These are phyloP conservation scores for Papilio protenor DNA, from an alignment of 2,888 invertebrate species.

Conservation along the genomic window DNA sequence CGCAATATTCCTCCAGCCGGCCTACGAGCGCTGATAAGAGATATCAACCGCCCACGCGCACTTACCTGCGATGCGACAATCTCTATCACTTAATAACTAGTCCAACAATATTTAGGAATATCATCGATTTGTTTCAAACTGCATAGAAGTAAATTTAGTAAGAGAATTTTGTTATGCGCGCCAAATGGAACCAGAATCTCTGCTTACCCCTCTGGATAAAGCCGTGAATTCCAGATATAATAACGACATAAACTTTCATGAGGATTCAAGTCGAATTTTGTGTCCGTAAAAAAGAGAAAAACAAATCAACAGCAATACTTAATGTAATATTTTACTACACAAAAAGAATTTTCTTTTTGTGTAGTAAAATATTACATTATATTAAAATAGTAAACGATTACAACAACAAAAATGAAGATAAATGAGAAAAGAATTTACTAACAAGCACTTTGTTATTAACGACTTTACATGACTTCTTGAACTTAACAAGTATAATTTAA, in stretches of 20 bases:
- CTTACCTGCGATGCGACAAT: constrained; percentile 19
- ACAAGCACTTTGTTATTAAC: constrained; percentile 14
- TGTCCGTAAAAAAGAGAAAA: background rate
- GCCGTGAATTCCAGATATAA: background rate
- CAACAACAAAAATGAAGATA: background rate
- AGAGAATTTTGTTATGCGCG: background rate
- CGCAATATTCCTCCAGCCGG: background rate
- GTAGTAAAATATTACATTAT: too few species aligned
- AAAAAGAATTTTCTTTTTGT: too few species aligned
- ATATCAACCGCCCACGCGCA: constrained; percentile 29
- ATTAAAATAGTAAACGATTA: background rate
- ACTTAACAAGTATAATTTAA: constrained; percentile 5
- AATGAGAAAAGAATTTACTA: background rate
- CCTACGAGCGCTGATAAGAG: constrained; percentile 21
- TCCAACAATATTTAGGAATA: background rate
- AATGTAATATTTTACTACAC: background rate
- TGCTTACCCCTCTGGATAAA: background rate
- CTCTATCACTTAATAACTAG: background rate
- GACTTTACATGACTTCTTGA: constrained; percentile 27
- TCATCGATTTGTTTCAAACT: background rate
- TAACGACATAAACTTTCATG: background rate
- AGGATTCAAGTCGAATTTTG: background rate
- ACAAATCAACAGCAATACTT: background rate
- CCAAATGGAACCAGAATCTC: background rate
- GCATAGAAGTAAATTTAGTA: background rate